Evolutionary conservation across 2,888 invertebrate genomes (phyloP), one percentile per base, ranked within the genome.

Genomic region (Neoitamus cyanurus): DNA sequence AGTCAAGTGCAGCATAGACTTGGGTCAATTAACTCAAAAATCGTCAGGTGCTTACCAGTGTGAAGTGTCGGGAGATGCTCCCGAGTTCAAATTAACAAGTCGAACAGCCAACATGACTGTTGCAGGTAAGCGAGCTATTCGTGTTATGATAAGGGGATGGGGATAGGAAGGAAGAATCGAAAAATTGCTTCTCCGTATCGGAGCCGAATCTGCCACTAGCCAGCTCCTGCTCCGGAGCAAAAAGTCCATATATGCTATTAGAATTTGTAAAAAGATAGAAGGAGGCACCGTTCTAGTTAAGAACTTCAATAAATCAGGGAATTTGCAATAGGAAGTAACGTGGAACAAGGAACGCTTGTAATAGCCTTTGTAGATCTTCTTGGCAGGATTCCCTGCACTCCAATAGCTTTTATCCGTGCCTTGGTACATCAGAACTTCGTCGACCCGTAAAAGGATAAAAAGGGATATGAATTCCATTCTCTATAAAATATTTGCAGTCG

Each of bases 61-160:
- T 88, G 94, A 94, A 89, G 92, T 94, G 70, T 94, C 93, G 85
- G 92, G 93, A 83, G 93, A 94, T 89, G 93, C 93, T 5, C 93
- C 93, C 0, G 92, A 93, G 84, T 94, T 93, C 87, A 90, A 92
- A 86, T 90, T 93, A 84, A 92, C 92, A 13, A 92, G 92, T 48
- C 91, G 92, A 86, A 92, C 92, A 28, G 92, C 92, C 86, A 93
- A 93, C 88, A 92, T 93, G 89, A 93, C 92, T n/a, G 92, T 93
- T 37, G 92, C 93, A 87, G 93, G 93, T 93, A 89, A 92, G 92
- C 88, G 69, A 58, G 7, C 31, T 46, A 78, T 30, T 46, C 58
- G 3, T 15, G 34, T 7, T 34, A 5, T 34, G 9, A 58, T 58
- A 58, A 58, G 58, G 25, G 11, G 9, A 20, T 37, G 37, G 28